These are phyloP conservation scores for Thalassarche chlororhynchos DNA, from an alignment of 2,113 vertebrate genomes.

Conservation along the genomic window DNA sequence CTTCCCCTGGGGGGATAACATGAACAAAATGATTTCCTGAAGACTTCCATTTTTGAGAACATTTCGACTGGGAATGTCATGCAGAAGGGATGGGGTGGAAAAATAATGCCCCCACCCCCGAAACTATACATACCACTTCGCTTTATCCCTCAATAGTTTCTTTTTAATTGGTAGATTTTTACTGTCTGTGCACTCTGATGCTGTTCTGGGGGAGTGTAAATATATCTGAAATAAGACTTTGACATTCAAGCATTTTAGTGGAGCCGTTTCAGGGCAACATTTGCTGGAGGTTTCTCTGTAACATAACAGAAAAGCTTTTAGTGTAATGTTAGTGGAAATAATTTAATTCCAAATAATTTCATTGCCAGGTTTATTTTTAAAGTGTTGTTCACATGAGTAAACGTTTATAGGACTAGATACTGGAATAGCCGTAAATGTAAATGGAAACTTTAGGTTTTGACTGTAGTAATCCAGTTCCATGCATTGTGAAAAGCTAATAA, in stretches of 20 bases:
- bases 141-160: not conserved
- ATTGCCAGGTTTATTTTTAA: conserved; percentile 29
- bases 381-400: not conserved
- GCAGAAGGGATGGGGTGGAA: not conserved
- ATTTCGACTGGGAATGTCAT: not conserved
- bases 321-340: conserved; percentile 21
- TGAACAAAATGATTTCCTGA: not conserved
- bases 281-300: conserved; percentile 5
- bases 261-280: not conserved
- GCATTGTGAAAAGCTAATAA: not conserved
- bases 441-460: not conserved
- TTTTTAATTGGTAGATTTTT: not conserved
- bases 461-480: not conserved
- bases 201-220: not conserved
- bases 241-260: not conserved
- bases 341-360: conserved; percentile 30
- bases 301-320: not conserved
- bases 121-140: fast-evolving
- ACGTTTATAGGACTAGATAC: not conserved
- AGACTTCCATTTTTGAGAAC: not conserved
- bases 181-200: not conserved
- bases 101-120: not conserved
- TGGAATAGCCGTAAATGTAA: not conserved
- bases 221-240: not conserved
- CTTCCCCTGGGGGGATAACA: not conserved